Base-by-base conservation (phyloP, 2,113 vertebrate genomes). In the Hirundichthys speculiger region DNA sequence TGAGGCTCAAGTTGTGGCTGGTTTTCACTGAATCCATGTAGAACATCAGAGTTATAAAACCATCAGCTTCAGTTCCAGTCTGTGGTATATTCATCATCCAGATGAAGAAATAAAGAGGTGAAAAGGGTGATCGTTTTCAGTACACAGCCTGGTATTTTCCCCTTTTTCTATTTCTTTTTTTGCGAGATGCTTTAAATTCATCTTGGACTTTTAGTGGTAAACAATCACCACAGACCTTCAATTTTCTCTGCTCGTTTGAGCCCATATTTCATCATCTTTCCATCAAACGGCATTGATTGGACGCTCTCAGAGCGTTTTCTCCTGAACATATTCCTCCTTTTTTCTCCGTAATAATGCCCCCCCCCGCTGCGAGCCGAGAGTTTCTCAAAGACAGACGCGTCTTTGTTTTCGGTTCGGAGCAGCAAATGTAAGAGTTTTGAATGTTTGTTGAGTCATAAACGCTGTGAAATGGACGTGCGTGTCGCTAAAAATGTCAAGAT, bases 401-500 rank as follows among this genome's bases (percentile, higher is more conserved):
- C 3, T 12, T 50, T 39, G 12, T 39, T 53, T 46, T 20, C 6
- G 38, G 1, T 24, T 43, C 15, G 8, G 22, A 64, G 27, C 5
- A 0, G 43, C 43, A 45, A 59, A 15, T 13, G 64, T n/a, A 0
- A 56, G 49, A 34, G 27, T 4, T 16, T n/a, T 12, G 25, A 30
- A 27, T 53, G 14, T 27, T 18, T 5, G 2, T n/a, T 60, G 22
- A 63, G 10, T 59, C 11, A 11, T 16, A 10, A 18, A 21, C 53
- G 25, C 21, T 15, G 0, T n/a, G n/a, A n/a, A n/a, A n/a, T n/a
- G n/a, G n/a, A n/a, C n/a, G n/a, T n/a, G n/a, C 27, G 24, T 48
- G 49, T 62, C 1, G 14, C 3, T 39, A 19, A 22, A 69, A 42
- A 52, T 52, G 19, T 24, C n/a, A 34, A 24, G 41, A 72, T 61